Evolutionary conservation across 1,140 invertebrate genomes (phyloP).

Genomic region (Dendrolimus punctatus): DNA sequence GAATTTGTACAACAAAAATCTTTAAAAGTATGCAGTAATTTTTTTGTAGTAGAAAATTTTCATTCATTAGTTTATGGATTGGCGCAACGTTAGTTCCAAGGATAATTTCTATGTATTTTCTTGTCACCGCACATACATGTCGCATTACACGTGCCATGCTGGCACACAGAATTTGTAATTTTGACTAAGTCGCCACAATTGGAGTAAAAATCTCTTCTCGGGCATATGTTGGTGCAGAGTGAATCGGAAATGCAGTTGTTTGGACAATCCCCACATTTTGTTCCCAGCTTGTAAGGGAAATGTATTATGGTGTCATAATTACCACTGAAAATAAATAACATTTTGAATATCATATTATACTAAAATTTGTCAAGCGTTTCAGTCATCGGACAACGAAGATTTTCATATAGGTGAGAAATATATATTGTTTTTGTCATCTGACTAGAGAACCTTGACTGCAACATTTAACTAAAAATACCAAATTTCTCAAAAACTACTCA

Average conservation of each 20-base stretch:
- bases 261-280: conserved; percentile 77
- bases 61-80: not conserved
- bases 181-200: conserved; percentile 80
- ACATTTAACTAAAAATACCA: no score
- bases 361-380: not conserved
- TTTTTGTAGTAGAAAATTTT: no score
- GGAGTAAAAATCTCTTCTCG: conserved; percentile 78
- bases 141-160: conserved; percentile 77
- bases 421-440: no score
- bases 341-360: conserved; percentile 9
- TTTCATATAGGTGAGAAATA: no score
- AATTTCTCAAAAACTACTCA: no score
- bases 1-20: no score
- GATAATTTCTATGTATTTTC: conserved; percentile 51
- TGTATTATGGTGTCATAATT: conserved; percentile 76
- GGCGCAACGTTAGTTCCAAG: conserved; percentile 26
- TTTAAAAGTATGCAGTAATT: no score
- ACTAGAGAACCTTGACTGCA: no score
- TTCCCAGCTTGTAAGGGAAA: conserved; percentile 78
- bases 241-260: conserved; percentile 73
- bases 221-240: conserved; percentile 84
- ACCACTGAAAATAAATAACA: conserved; percentile 74
- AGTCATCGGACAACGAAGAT: no score
- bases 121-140: conserved; percentile 79
- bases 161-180: conserved; percentile 67